Evolutionary conservation across 1,140 invertebrate species (phyloP), one percentile per base, ranked within the genome.

Genomic region (Cylas formicarius): DNA sequence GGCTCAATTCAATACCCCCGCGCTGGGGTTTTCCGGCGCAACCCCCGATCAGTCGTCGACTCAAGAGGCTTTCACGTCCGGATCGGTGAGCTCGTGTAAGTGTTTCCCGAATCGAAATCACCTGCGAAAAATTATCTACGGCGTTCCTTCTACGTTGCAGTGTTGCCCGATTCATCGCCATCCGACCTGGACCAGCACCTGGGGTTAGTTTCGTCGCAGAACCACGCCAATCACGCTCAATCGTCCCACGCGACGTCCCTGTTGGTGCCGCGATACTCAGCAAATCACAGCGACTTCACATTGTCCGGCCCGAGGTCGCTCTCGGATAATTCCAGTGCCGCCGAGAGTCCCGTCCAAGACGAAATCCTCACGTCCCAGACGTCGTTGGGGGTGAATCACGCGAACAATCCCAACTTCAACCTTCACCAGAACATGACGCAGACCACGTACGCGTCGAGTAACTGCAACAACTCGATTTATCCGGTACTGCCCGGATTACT

Each of bases 281-380:
- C 70, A 60, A 72, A 60, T 43, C 57, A 62, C 18, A 43, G 55
- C 1, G 68, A 70, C 42, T 70, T 68, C 50, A 46, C 61, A 10
- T 42, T 68, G 10, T 73, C 73, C 1, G 74, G 74, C 1, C 81
- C 83, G 0, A 69, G 84, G 16, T 85, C 82, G 2, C 57, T 88
- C 14, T 85, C 82, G 35, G 82, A 84, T 51, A 82, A 84, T 54
- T 86, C 82, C n/a, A 86, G 82, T 9, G 80, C 84, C 44, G 84
- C 82, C 1, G 84, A 86, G 58, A 85, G 82, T 13, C 84, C 83
- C 1, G 82, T 86, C 1, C 83, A 86, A 66, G 83, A 86, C 58
- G 82, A 86, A 48, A 69, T 81, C 5, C 65, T 81, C 10, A 63
- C 66, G 1, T 67, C 68, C 5, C 70, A 73, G 41, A 67, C 19